Base-by-base conservation (phyloP, 2,888 invertebrate genomes). In the Eumacrocentrus americanus region DNA sequence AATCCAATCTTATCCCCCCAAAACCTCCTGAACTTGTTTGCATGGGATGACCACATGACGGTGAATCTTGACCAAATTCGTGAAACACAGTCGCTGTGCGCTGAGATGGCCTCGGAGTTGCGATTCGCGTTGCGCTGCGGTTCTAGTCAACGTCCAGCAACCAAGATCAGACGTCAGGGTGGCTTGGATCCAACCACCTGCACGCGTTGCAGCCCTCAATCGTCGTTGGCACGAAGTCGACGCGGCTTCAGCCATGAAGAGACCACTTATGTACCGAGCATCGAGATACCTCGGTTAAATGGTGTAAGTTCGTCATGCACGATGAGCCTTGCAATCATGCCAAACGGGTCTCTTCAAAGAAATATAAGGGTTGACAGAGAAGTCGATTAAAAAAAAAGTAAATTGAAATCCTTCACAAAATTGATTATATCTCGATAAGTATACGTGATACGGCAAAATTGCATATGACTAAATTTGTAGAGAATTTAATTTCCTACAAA, bases 31-130 rank as follows among this genome's bases (percentile, higher is more conserved):
- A 29, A 42, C 14, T 11, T 46, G 18, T 46, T 46, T 12, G 38
- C 22, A 20, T 47, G 25, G 14, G 16, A 58, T 23, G 11, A 40
- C 40, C 37, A 35, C 38, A 3, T 22, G 20, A 48, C 29, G 5
- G 29, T 23, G 37, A 53, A 22, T n/a, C 18, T 25, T 48, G 5
- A 54, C 3, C n/a, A 20, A 53, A 20, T 44, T 29, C 35, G 40
- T 53, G 22, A 46, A 58, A 23, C 23, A 18, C 92, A 95, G 84
- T 94, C 95, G 0, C 82, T 97, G 53, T 97, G 96, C 81, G 91
- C 94, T 40, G 96, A 97, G 83, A 95, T 97, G 93, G 93, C 88
- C 1, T 90, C 95, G 83, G 96, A 97, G 82, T 82, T 97, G 61
- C 85, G 94, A 25, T 95, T 95, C 76, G 96, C 97, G 0, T 88